Base-by-base conservation (phyloP, 2,888 invertebrate genomes). In the Dione vanillae region DNA sequence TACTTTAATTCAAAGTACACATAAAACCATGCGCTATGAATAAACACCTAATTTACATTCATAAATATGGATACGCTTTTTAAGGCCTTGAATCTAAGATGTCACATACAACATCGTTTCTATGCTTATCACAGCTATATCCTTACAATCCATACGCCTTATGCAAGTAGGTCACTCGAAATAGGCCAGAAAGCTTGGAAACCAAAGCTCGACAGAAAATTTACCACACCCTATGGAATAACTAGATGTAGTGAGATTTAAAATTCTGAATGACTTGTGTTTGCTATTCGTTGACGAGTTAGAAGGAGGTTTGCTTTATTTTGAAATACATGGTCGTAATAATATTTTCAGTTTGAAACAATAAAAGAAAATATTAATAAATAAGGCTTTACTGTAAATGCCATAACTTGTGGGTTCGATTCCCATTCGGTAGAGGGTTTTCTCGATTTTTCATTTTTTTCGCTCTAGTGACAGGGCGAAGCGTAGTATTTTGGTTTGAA, bases 231-330 rank as follows among this genome's bases (percentile, higher is more conserved):
- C 64, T 47, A 70, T 68, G 64, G 74, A 66, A 70, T 74, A 75
- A 59, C 66, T 67, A 65, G 66, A 74, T 75, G 71, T 72, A 67
- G 58, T 69, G 20, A 41, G 65, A 74, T 76, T 76, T 75, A 66
- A 76, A 75, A 76, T 77, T 77, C 74, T 59, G 69, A 76, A 65
- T 71, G 66, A 45, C 70, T 45, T 64, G 68, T 67, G 70, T 78
- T 77, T 77, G 75, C 74, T 77, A 77, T 78, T 75, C 77, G 76
- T 76, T 69, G 78, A 75, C 66, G 56, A 45, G 61, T 43, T 67
- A 58, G 43, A 62, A 67, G n/a, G 14, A 47, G 66, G 54, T 66
- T 70, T 68, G 54, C 65, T 35, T 11, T 27, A 27, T 20, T 8
- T 51, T 51, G 20, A 19, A 16, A 51, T 2, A 51, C 19, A 19